phyloP scores from a whole-genome alignment of 2,113 vertebrate genomes.

The Hemiprocne comata region DNA sequence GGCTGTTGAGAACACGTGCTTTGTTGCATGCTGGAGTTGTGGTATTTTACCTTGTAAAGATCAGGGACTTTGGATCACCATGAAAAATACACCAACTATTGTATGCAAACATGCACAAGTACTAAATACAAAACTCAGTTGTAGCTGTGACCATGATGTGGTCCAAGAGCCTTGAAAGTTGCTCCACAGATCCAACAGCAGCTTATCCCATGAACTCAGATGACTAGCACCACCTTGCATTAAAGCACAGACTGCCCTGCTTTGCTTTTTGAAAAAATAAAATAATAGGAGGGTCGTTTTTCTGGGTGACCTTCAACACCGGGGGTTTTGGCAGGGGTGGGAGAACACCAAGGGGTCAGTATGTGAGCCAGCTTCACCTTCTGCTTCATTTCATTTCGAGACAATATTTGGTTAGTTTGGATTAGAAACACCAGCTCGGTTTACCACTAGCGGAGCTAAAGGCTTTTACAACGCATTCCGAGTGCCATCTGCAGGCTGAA shows the following conservation, averaged over 20 bases:
- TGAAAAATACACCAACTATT: background rate
- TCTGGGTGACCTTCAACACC: background rate
- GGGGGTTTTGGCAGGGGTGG: background rate
- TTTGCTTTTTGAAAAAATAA: background rate
- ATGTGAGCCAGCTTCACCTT: background rate
- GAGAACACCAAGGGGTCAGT: background rate
- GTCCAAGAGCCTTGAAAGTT: background rate
- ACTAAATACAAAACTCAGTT: background rate
- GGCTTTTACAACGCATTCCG: slow-evolving; percentile 4
- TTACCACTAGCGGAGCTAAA: fast-evolving
- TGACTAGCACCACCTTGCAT: background rate
- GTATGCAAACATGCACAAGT: background rate
- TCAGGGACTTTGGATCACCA: background rate
- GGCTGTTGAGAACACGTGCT: background rate
- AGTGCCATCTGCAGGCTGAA: slow-evolving; percentile 75
- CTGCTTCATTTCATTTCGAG: background rate
- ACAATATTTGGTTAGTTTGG: background rate
- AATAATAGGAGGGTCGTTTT: background rate
- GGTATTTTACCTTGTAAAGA: background rate
- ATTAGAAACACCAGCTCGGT: background rate
- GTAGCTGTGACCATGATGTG: background rate
- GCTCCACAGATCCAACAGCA: background rate
- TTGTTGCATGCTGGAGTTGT: background rate
- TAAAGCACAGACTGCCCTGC: background rate
- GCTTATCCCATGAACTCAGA: background rate